Evolutionary conservation across 1,140 invertebrate genomes (phyloP), one percentile per base, ranked within the genome.

Genomic region (Drosophila leontia): DNA sequence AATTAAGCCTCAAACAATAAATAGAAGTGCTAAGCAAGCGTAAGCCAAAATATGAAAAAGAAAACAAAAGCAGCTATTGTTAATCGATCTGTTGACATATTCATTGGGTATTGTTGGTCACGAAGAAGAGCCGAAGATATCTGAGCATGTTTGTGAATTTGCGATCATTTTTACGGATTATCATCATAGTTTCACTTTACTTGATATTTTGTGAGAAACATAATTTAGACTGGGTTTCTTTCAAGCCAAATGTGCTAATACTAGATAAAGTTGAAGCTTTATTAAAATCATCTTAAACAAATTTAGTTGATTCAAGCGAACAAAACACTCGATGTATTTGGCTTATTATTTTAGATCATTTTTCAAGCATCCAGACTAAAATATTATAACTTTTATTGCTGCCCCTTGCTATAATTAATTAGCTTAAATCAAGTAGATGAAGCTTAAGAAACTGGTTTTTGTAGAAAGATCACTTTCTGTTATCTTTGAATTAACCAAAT

Each of bases 1-100:
- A 88, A 75, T 90, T 84, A 83, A 83, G 81, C 48, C 39, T 50
- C 64, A 57, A 77, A 65, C 48, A 78, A 82, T 76, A 86, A 80
- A 87, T 87, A 88, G 48, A 80, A 64, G 76, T 62, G 79, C 53
- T 82, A 86, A 76, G 65, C 45, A 48, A 82, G 34, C 58, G 32
- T 72, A 59, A 82, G 56, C 41, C 56, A 35, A 50, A 61, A 17
- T 72, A 17, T 65, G 35, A 45, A 80, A 44, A 62, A 45, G 19
- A 79, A 41, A 41, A 56, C 58, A 57, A 68, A 58, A 64, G 29
- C 50, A 58, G 53, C 41, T 41, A 42, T 68, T 67, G 62, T 60
- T 48, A 50, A 39, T 15, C 51, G 44, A 59, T 71, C n/a, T 41
- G 35, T 41, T 47, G 42, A 69, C 15, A 57, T 41, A 53, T 42